Evolutionary conservation across 2,888 invertebrate genomes (phyloP), one percentile per base, ranked within the genome.

Genomic region (Lasioglossum vierecki): DNA sequence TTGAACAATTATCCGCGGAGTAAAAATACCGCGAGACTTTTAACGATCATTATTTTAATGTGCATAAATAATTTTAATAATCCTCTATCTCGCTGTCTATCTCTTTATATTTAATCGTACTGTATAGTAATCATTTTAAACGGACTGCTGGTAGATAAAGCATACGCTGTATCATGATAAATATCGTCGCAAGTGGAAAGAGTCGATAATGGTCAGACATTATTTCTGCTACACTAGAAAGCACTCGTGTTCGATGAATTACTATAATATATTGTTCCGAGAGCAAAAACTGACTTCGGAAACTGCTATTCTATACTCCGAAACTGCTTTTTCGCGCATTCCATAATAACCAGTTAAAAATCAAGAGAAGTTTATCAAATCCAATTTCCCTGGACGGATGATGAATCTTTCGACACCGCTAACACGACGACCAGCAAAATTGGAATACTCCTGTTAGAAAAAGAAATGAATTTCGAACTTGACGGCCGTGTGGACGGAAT

Each of bases 1-100:
- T 84, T 74, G 80, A 83, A 71, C 82, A 86, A 87, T 88, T 88
- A 86, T 81, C 63, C 66, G n/a, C 44, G 6, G 11, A 13, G 41
- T 70, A 41, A 70, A 70, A 70, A 13, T n/a, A 9, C 4, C 22
- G 22, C 11, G n/a, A 22, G 41, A 70, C 39, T n/a, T 70, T n/a
- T 26, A 41, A 5, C 41, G 41, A n/a, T 41, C 70, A 15, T 70
- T 41, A 70, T 1, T 63, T 30, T 30, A 30, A 30, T 35, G 30
- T 63, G 6, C 63, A 15, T 30, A 63, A 63, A 63, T 15, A 8
- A 57, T 57, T 63, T 63, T 30, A 18, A 63, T 30, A 63, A 63
- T 30, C 63, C 18, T 63, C 30, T 26, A 2, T 5, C 2, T 26
- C 1, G 0, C 15, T 63, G 9, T 68, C 39, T n/a, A 4, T 35